Evolutionary conservation across 2,888 invertebrate genomes (phyloP).

Genomic region (Rotaria magnacalcarata): DNA sequence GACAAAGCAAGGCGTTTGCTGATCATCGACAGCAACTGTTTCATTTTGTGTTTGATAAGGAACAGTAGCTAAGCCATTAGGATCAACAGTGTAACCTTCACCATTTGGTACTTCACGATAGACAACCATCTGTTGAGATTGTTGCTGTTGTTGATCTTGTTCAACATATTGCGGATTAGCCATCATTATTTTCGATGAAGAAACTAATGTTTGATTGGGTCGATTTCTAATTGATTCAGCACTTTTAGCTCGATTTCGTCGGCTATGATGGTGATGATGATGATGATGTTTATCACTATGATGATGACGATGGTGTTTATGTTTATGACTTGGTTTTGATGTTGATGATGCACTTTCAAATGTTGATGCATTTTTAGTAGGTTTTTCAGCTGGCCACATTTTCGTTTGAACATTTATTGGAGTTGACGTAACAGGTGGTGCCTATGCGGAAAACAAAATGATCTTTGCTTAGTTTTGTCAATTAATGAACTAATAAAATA

Average conservation of each 20-base stretch:
- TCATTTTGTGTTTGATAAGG: not conserved
- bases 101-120: not conserved
- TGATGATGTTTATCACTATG: conserved; percentile 13
- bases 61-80: not conserved
- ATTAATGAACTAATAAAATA: not conserved
- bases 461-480: too few relatives aligned
- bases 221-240: not conserved
- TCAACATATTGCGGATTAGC: not conserved
- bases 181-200: not conserved
- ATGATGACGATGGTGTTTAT: conserved; percentile 3
- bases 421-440: not conserved
- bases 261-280: conserved; percentile 10
- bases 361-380: not conserved
- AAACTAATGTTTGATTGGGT: not conserved
- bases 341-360: not conserved
- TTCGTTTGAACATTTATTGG: not conserved
- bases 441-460: not conserved
- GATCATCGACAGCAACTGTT: not conserved
- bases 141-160: conserved; percentile 19
- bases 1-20: not conserved
- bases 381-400: conserved; percentile 27
- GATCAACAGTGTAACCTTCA: conserved; percentile 1
- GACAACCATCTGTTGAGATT: not conserved
- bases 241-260: conserved; percentile 15
- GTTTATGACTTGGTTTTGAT: not conserved